Percentiles rank a stretch among this genome's conserved stretches.
Evolutionary conservation across 2,113 vertebrate species (phyloP).

Genomic region (Pantherophis guttatus): DNA sequence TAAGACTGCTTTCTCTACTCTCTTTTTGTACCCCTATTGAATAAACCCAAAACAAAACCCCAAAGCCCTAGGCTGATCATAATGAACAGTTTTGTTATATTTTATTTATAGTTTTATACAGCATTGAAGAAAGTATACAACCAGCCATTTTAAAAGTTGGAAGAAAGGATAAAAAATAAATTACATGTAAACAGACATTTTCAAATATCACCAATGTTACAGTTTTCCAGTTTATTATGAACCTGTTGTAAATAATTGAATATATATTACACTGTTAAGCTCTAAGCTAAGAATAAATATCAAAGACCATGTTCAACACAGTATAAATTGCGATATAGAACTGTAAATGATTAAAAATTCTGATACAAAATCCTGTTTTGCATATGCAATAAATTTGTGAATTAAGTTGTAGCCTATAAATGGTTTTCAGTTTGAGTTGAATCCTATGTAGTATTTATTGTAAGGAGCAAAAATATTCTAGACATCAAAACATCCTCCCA

Average conservation of each 20-base stretch:
- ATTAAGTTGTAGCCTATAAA: not conserved
- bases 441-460: not conserved
- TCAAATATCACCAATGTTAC: not conserved
- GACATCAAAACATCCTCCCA: not conserved
- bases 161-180: not conserved
- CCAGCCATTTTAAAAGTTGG: not conserved
- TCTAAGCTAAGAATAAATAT: not conserved
- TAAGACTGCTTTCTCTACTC: constrained; percentile 70
- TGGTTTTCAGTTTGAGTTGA: not conserved
- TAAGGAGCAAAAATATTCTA: not conserved
- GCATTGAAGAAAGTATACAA: not conserved
- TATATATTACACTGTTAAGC: not conserved
- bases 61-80: not conserved
- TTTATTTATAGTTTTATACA: not conserved
- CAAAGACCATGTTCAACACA: not conserved
- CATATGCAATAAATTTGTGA: not conserved
- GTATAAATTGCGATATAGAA: not conserved
- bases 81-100: constrained; percentile 40
- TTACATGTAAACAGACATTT: not conserved
- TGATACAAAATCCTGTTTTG: not conserved
- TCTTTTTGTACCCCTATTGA: constrained; percentile 15
- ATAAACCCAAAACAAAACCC: constrained; percentile 7
- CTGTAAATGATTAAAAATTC: not conserved
- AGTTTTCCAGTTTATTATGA: not conserved
- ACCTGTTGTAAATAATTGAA: not conserved